These are phyloP conservation scores for Drymonia ruficornis DNA, from an alignment of 2,888 invertebrate genomes.

Conservation along the genomic window DNA sequence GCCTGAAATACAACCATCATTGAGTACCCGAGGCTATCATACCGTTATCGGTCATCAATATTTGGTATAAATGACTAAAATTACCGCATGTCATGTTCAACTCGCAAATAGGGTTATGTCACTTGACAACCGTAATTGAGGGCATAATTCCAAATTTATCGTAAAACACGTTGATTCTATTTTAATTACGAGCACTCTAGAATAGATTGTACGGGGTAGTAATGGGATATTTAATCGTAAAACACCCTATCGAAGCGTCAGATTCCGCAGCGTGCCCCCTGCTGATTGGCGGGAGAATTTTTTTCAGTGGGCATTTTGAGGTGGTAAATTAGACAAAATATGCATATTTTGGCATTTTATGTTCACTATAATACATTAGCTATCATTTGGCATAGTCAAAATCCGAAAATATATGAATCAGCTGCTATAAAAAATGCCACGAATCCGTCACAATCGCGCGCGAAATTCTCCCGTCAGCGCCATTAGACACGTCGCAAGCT, in stretches of 20 bases:
- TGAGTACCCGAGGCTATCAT: conserved; percentile 40
- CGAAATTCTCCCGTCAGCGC: conserved; percentile 83
- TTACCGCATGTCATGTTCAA: conserved; percentile 83
- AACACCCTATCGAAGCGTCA: conserved; percentile 48
- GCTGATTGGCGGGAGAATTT: conserved; percentile 79
- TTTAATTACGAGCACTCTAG: conserved; percentile 41
- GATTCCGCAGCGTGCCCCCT: conserved; percentile 78
- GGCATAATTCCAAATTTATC: conserved; percentile 59
- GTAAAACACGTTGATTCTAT: conserved; percentile 36
- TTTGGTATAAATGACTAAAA: conserved; percentile 60
- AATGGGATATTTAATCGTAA: conserved; percentile 40
- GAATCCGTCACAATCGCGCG: conserved; percentile 84
- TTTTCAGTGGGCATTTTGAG: conserved; percentile 63
- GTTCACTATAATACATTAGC: conserved; percentile 54
- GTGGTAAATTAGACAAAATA: conserved; percentile 39
- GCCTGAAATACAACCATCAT: conserved; percentile 60
- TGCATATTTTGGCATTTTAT: conserved; percentile 44
- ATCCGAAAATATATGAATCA: conserved; percentile 60
- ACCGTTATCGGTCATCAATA: conserved; percentile 43
- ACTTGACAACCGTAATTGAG: conserved; percentile 76
- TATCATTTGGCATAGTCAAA: conserved; percentile 50
- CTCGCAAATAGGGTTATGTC: conserved; percentile 83
- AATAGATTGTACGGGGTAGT: conserved; percentile 32
- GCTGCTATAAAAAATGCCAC: conserved; percentile 82
- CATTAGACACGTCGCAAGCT: conserved; percentile 85